Evolutionary conservation across 2,888 invertebrate genomes (phyloP).

Genomic region (Chirona hameri): DNA sequence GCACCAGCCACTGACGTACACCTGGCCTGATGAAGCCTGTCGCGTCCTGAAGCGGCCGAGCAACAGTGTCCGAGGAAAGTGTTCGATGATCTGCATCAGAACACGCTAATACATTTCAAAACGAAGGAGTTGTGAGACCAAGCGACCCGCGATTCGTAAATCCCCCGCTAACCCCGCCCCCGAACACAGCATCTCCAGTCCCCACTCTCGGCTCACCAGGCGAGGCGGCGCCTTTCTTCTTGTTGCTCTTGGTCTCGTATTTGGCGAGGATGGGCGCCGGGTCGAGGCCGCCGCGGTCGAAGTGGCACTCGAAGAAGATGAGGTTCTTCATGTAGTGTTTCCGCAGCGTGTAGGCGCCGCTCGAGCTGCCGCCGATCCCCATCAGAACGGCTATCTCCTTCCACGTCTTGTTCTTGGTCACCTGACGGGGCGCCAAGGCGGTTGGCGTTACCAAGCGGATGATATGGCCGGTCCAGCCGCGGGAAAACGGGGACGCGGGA

Average conservation of each 20-base stretch:
- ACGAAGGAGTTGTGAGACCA: no score
- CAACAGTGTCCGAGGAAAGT: no score
- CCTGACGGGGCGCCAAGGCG: conserved; percentile 55
- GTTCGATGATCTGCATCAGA: no score
- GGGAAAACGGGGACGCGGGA: no score
- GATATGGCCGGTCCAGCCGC: no score
- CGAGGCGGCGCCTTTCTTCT: conserved; percentile 81
- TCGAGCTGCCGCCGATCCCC: conserved; percentile 95
- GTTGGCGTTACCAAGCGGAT: no score
- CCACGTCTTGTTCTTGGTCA: conserved; percentile 98
- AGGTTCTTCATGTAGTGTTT: conserved; percentile 98
- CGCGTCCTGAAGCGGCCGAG: no score
- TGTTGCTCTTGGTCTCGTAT: conserved; percentile 64
- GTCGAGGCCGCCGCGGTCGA: conserved; percentile 93
- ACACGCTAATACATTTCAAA: no score
- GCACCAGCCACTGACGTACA: no score
- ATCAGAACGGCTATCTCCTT: conserved; percentile 94
- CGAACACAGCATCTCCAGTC: no score
- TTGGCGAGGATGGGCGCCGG: conserved; percentile 93
- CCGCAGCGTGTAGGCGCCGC: conserved; percentile 94
- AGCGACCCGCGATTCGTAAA: no score
- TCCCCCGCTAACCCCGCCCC: background rate
- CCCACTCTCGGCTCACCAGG: conserved; percentile 67
- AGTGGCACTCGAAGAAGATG: conserved; percentile 93
- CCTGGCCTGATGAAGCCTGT: no score